phyloP scores from a whole-genome alignment of 1,140 invertebrate genomes.

The Conus betulinus region DNA sequence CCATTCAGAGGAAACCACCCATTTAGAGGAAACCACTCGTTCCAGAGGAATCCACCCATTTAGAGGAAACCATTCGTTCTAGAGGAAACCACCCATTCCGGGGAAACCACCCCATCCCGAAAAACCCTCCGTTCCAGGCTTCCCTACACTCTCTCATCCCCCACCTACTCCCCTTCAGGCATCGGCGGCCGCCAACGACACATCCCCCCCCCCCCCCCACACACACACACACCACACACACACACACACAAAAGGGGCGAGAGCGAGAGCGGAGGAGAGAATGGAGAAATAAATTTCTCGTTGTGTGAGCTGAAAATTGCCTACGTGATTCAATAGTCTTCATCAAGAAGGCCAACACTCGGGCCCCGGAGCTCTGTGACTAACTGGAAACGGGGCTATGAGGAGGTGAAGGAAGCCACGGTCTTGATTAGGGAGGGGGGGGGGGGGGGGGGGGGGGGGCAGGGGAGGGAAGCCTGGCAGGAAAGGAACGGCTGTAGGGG shows the following conservation, averaged over 20 bases:
- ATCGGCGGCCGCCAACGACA: too few species aligned
- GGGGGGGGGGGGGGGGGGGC: background rate
- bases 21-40: too few species aligned
- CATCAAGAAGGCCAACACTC: constrained; percentile 21
- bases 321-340: constrained; percentile 23
- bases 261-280: background rate
- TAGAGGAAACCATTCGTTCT: too few species aligned
- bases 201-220: too few species aligned
- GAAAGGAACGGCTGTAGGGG: background rate
- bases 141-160: too few species aligned
- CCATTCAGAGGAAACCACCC: too few species aligned
- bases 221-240: too few species aligned
- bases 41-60: too few species aligned
- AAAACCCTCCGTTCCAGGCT: too few species aligned
- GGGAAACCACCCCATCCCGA: too few species aligned
- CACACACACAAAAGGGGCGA: background rate
- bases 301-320: constrained; percentile 28
- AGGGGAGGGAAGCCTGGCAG: background rate
- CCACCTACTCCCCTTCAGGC: too few species aligned
- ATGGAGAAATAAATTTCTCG: constrained; percentile 24
- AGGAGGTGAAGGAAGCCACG: background rate
- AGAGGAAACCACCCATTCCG: too few species aligned
- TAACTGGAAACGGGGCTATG: background rate
- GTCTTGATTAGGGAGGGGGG: background rate
- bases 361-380: background rate